These are phyloP conservation scores for Amia ocellicauda DNA, from an alignment of 2,113 vertebrate genomes.

Conservation along the genomic window DNA sequence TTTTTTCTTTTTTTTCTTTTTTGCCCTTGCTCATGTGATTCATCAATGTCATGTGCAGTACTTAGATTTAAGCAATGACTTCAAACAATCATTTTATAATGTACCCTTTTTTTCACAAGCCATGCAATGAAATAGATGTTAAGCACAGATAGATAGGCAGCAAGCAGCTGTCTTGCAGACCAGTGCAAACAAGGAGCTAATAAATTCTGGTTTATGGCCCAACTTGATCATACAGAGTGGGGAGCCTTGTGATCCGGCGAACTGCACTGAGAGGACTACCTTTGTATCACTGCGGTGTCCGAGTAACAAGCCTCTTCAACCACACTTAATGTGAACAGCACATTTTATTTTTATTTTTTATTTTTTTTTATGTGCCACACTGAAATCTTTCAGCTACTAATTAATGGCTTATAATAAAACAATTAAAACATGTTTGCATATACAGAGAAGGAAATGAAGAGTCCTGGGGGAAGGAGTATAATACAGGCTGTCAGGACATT, in stretches of 20 bases:
- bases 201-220: constrained; percentile 67
- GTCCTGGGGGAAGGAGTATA: constrained; percentile 28
- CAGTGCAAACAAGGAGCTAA: constrained; percentile 64
- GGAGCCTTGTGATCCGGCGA: constrained; percentile 20
- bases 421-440: constrained; percentile 58
- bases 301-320: constrained; percentile 65
- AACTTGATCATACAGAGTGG: constrained; percentile 55
- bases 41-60: constrained; percentile 64
- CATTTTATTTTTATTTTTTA: constrained; percentile 21
- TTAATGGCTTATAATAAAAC: constrained; percentile 62
- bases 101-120: constrained; percentile 48
- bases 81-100: no score
- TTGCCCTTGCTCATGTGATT: constrained; percentile 59
- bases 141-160: constrained; percentile 58
- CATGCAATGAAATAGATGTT: constrained; percentile 62
- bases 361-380: background rate
- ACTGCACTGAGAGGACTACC: constrained; percentile 23
- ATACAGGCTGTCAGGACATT: constrained; percentile 44
- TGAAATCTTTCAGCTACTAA: constrained; percentile 46
- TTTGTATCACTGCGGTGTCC: constrained; percentile 30
- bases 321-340: constrained; percentile 52
- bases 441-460: constrained; percentile 53
- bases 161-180: constrained; percentile 69
- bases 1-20: constrained; percentile 38
- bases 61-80: constrained; percentile 54